Conservation (phyloP, 2,888 invertebrate species). For the Yponomeuta sedellus region DNA sequence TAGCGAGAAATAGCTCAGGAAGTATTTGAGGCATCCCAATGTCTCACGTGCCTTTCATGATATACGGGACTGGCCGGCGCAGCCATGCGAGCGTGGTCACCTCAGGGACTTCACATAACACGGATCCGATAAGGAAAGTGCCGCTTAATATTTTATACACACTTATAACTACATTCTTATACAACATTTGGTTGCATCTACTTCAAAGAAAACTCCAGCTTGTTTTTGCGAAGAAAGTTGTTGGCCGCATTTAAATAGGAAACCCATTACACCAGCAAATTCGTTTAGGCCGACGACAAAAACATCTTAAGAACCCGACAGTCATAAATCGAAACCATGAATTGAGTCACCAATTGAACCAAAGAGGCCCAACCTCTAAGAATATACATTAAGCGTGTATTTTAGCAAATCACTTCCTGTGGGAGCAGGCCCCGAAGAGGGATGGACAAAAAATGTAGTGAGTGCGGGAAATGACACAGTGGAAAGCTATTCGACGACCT, state of each 20-base stretch:
- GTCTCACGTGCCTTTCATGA: conserved; percentile 16
- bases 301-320: conserved; percentile 56
- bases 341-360: conserved; percentile 65
- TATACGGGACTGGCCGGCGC: conserved; percentile 7
- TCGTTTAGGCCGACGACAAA: conserved; percentile 60
- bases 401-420: conserved; percentile 73
- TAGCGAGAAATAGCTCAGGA: conserved; percentile 41
- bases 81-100: background rate
- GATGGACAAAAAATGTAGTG: conserved; percentile 57
- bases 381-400: conserved; percentile 71
- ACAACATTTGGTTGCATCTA: too few relatives aligned
- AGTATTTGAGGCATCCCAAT: conserved; percentile 25
- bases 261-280: conserved; percentile 52
- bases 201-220: too few relatives aligned
- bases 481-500: conserved; percentile 51
- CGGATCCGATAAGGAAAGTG: conserved; percentile 2
- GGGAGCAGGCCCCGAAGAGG: conserved; percentile 45
- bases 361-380: conserved; percentile 59
- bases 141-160: conserved; percentile 22
- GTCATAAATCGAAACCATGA: conserved; percentile 63
- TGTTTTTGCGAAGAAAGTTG: background rate
- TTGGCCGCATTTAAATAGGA: background rate
- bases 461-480: conserved; percentile 71
- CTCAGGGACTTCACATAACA: conserved; percentile 2
- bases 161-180: background rate